Evolutionary conservation across 64 coral and sea anemone species (phyloP), one percentile per base, ranked within the genome.

Genomic region (Montipora capricornis): DNA sequence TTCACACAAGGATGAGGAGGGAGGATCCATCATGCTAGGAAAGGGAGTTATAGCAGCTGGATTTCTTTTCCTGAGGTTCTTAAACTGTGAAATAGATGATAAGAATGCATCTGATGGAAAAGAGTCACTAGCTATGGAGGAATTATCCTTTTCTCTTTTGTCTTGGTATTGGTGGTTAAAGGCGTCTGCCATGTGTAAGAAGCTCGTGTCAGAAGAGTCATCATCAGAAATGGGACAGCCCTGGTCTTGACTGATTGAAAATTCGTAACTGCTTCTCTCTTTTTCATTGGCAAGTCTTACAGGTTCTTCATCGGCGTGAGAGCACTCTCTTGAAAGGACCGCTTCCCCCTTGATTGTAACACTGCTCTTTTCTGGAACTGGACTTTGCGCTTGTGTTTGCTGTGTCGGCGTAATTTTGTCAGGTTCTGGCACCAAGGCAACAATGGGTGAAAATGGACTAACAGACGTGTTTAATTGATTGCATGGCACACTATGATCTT

Each of bases 401-500:
- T 86, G 64, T 24, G 9, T 20, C 71, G 47, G 45, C 71, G 17
- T 22, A 7, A 45, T 71, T 19, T 20, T 20, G 6, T 49, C n/a
- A 71, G 82, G 49, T 20, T 16, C 47, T 86, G 82, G 82, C 44
- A 86, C 82, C n/a, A 73, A 70, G 47, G 44, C 82, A 20, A 45
- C 82, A 49, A 73, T 67, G 46, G 62, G 66, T 71, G 82, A 86
- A 2, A 1, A n/a, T 4, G n/a, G 37, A 47, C 29, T 47, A 5
- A 83, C 0, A 24, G 82, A 5, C 5, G 47, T 70, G n/a, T 49
- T 5, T 49, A 64, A 8, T 12, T 86, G 62, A 20, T 9, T 71
- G 17, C 82, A 86, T 20, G 82, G 82, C n/a, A 86, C 82, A 71
- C 46, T 70, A 59, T 86, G 82, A 86, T 86, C 82, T 86, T 51